Evolutionary conservation across 2,113 vertebrate species (phyloP).

Genomic region (Periophthalmodon schlosseri): DNA sequence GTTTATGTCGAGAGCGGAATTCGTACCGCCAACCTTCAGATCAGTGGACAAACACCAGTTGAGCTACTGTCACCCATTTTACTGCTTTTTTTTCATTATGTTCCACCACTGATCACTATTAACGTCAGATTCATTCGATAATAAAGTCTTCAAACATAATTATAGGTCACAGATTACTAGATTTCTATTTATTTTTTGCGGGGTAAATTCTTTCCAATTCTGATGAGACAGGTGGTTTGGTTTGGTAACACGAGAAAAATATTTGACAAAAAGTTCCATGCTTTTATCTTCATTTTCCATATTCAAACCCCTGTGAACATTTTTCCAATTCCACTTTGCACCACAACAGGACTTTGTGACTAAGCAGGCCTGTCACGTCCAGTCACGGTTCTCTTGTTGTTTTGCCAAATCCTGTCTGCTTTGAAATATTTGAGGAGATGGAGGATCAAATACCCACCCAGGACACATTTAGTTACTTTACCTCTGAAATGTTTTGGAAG

Average conservation of each 20-base stretch:
- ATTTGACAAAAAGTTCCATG: neutral
- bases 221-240: constrained; percentile 24
- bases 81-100: too few relatives aligned
- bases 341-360: neutral
- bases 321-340: neutral
- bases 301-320: neutral
- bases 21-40: too few relatives aligned
- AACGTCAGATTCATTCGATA: too few relatives aligned
- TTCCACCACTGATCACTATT: too few relatives aligned
- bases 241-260: constrained; percentile 11
- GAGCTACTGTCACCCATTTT: too few relatives aligned
- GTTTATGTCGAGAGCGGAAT: too few relatives aligned
- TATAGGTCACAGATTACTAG: too few relatives aligned
- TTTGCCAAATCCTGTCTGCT: neutral
- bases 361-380: neutral
- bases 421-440: neutral
- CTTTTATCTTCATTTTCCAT: neutral
- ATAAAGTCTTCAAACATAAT: too few relatives aligned
- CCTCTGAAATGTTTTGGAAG: neutral
- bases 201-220: too few relatives aligned
- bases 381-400: neutral
- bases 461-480: neutral
- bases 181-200: too few relatives aligned
- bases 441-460: neutral
- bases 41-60: too few relatives aligned